Evolutionary conservation across 2,113 vertebrate genomes (phyloP).

Genomic region (Hipposideros armiger): DNA sequence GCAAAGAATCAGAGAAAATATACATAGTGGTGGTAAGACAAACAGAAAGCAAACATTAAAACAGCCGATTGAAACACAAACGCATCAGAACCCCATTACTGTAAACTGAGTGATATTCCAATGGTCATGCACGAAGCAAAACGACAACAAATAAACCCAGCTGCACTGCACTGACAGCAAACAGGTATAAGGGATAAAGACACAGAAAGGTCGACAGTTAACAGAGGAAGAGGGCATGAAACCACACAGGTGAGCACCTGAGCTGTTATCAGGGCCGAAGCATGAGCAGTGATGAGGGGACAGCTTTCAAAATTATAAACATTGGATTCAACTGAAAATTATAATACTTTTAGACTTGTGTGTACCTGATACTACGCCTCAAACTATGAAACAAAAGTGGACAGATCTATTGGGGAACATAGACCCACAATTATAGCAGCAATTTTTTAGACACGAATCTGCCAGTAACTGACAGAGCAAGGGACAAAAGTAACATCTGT

Average conservation of each 20-base stretch:
- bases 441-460: background rate
- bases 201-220: background rate
- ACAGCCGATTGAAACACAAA: too few relatives aligned
- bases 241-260: background rate
- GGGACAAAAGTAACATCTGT: background rate
- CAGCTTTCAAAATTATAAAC: background rate
- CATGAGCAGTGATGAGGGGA: background rate
- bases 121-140: background rate
- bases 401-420: background rate
- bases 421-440: background rate
- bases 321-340: background rate
- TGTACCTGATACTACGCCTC: background rate
- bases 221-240: fast-evolving
- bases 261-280: background rate
- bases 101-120: background rate
- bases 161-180: fast-evolving
- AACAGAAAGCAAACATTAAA: background rate
- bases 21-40: background rate
- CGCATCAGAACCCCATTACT: background rate
- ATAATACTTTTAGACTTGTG: background rate
- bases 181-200: fast-evolving
- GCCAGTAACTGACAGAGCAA: background rate
- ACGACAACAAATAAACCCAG: background rate
- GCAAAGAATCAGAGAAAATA: background rate
- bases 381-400: background rate